phyloP scores from a whole-genome alignment of 2,113 vertebrate genomes.

The Halcyon malimbica region DNA sequence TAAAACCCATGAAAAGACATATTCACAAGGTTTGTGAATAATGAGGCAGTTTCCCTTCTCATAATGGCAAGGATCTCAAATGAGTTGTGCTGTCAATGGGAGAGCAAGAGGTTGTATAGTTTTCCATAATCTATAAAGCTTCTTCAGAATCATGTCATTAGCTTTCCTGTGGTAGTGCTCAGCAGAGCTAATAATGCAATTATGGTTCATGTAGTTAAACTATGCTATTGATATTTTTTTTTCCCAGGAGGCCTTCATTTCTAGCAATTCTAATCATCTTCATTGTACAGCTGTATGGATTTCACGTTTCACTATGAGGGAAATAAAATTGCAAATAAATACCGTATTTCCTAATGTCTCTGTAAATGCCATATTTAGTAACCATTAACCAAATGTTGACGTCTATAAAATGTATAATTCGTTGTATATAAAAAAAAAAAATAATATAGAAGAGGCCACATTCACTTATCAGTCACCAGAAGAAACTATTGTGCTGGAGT shows the following conservation, averaged over 20 bases:
- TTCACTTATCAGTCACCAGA: neutral
- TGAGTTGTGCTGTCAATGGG: conserved; percentile 33
- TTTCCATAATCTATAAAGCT: conserved; percentile 65
- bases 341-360: conserved; percentile 27
- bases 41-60: neutral
- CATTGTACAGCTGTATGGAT: conserved; percentile 42
- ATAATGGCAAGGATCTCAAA: conserved; percentile 24
- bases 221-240: conserved; percentile 68
- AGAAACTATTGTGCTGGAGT: neutral
- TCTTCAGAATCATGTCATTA: conserved; percentile 64
- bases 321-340: conserved; percentile 61
- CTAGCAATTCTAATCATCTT: conserved; percentile 53
- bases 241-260: conserved; percentile 56
- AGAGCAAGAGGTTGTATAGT: conserved; percentile 47
- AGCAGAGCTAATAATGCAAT: conserved; percentile 66
- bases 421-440: neutral
- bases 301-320: conserved; percentile 15
- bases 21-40: conserved; percentile 19
- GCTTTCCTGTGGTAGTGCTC: conserved; percentile 36
- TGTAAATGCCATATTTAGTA: conserved; percentile 52
- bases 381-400: conserved; percentile 49
- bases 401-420: conserved; percentile 42
- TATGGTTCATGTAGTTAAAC: conserved; percentile 66
- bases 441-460: neutral
- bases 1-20: neutral